Conservation (phyloP, 2,888 invertebrate genomes). For the Orthonychiurus folsomi region DNA sequence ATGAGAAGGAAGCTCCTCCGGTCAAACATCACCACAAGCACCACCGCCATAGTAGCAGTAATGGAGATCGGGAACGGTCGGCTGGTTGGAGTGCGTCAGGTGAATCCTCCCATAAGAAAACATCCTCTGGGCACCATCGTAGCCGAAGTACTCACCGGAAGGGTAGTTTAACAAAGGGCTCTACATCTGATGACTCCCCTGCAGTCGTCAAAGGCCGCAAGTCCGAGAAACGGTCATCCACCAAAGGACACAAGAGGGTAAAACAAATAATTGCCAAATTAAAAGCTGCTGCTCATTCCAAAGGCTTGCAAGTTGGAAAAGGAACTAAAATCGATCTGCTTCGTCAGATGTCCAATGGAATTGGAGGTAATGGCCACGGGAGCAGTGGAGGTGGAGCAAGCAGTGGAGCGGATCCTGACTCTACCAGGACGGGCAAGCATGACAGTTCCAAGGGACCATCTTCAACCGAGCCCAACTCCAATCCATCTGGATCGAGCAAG, state of each 20-base stretch:
- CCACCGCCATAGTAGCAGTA: conserved; percentile 8
- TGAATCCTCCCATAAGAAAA: not conserved
- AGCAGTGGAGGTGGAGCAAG: not conserved
- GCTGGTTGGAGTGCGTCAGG: not conserved
- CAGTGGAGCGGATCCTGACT: not conserved
- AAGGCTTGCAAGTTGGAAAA: conserved; percentile 11
- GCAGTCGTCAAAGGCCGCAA: too few relatives aligned
- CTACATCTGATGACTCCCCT: too few relatives aligned
- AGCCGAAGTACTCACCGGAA: not conserved
- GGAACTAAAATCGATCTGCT: conserved; percentile 5
- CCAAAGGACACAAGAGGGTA: not conserved
- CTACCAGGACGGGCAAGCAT: not conserved
- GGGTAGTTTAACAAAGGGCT: not conserved
- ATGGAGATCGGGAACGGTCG: not conserved
- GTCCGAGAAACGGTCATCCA: not conserved
- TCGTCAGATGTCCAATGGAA: not conserved
- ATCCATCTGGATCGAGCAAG: conserved; percentile 30
- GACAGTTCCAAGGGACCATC: not conserved
- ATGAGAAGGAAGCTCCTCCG: not conserved
- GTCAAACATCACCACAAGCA: conserved; percentile 4
- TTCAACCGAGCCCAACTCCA: not conserved
- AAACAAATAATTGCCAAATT: not conserved
- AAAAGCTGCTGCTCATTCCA: conserved; percentile 9
- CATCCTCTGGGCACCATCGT: not conserved
- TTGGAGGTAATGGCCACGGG: not conserved